Evolutionary conservation across 2,797 vertebrate species (phyloP).

Genomic region (Danio albolineatus): DNA sequence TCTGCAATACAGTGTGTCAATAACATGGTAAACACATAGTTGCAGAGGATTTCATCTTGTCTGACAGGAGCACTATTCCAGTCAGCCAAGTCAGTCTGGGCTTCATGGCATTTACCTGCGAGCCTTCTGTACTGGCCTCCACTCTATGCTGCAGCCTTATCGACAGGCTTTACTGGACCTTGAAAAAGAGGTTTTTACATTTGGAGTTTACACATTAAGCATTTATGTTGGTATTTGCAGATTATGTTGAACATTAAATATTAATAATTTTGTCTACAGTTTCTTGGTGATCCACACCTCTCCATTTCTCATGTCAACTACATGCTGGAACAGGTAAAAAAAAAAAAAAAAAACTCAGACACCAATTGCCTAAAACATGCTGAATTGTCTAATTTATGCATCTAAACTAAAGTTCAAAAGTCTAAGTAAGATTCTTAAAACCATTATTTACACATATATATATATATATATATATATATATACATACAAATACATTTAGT

Average conservation of each 20-base stretch:
- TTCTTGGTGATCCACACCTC: slow-evolving; percentile 95
- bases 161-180: slow-evolving; percentile 94
- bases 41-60: not conserved
- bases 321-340: slow-evolving; percentile 91
- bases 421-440: not conserved
- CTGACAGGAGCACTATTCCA: slow-evolving; percentile 87
- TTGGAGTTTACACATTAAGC: not conserved
- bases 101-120: slow-evolving; percentile 94
- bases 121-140: slow-evolving; percentile 95
- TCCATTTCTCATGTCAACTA: slow-evolving; percentile 97
- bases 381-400: not conserved
- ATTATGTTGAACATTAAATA: not conserved
- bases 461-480: no score
- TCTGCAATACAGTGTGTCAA: not conserved
- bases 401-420: not conserved
- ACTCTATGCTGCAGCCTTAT: slow-evolving; percentile 95
- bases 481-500: no score
- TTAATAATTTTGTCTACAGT: slow-evolving; percentile 79
- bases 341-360: slow-evolving; percentile 11
- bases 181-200: slow-evolving; percentile 90
- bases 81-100: slow-evolving; percentile 85
- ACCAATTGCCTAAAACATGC: not conserved
- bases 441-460: no score
- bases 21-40: not conserved
- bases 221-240: not conserved